Conservation (phyloP, 1,140 invertebrate species). For the Melitaea cinxia region DNA sequence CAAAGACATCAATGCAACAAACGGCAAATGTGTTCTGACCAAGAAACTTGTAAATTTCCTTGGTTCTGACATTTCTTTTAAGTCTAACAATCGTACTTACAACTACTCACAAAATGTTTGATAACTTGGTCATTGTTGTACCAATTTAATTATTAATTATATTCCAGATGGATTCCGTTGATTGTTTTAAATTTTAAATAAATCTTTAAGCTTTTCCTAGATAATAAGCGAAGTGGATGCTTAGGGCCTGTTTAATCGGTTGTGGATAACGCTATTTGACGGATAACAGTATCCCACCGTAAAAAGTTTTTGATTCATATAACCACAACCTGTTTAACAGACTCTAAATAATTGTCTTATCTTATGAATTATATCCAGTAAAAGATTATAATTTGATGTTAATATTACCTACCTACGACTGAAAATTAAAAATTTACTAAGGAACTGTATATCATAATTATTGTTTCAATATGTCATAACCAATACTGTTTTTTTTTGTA, state of each 20-base stretch:
- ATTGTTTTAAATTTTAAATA: conserved; percentile 7
- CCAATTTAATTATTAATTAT: background rate
- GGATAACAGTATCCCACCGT: too few species aligned
- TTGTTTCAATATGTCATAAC: background rate
- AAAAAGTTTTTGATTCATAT: too few species aligned
- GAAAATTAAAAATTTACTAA: conserved; percentile 21
- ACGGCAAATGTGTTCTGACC: too few species aligned
- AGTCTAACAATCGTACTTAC: too few species aligned
- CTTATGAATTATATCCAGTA: conserved; percentile 35
- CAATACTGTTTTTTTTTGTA: background rate
- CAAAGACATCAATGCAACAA: too few species aligned
- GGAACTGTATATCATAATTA: conserved; percentile 1
- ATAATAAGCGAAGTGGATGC: conserved; percentile 13
- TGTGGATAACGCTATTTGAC: too few species aligned
- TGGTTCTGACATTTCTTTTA: too few species aligned
- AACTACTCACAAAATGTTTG: too few species aligned
- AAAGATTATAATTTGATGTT: conserved; percentile 21
- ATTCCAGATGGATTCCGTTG: background rate
- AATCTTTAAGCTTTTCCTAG: conserved; percentile 28
- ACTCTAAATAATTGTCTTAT: conserved; percentile 18
- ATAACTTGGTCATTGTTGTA: too few species aligned
- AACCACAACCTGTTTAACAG: too few species aligned
- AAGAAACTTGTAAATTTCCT: too few species aligned
- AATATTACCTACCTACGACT: conserved; percentile 17
- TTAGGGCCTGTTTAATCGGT: background rate